phyloP scores from a whole-genome alignment of 2,113 vertebrate species.

The Aspidoscelis tigris region DNA sequence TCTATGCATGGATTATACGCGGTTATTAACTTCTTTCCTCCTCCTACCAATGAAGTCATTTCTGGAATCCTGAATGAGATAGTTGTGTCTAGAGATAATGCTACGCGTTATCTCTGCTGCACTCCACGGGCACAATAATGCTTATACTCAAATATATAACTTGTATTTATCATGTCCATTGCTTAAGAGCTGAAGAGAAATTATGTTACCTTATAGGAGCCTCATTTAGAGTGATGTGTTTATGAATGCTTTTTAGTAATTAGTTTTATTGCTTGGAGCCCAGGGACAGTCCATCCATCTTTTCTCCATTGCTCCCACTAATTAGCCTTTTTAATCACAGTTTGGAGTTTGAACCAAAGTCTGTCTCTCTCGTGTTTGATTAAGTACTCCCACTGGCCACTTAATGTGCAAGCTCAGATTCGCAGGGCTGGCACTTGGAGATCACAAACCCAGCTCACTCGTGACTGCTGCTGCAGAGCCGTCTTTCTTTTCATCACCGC shows the following conservation, averaged over 20 bases:
- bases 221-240: conserved; percentile 28
- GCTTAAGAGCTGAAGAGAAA: neutral
- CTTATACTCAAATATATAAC: neutral
- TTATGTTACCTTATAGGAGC: conserved; percentile 12
- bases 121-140: neutral
- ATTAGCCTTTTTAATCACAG: conserved; percentile 26
- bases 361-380: conserved; percentile 20
- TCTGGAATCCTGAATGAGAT: conserved; percentile 3
- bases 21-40: neutral
- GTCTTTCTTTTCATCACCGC: neutral
- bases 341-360: conserved; percentile 25
- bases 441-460: neutral
- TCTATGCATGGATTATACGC: neutral
- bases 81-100: neutral
- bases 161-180: conserved; percentile 27
- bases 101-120: neutral
- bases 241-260: conserved; percentile 34
- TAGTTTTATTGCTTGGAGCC: conserved; percentile 20
- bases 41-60: neutral
- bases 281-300: conserved; percentile 22
- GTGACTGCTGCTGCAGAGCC: neutral
- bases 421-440: neutral
- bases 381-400: conserved; percentile 16
- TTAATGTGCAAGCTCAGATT: conserved; percentile 19
- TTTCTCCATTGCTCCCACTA: conserved; percentile 27